These are phyloP conservation scores for Aplochiton taeniatus DNA, from an alignment of 2,797 vertebrate genomes.

Conservation along the genomic window DNA sequence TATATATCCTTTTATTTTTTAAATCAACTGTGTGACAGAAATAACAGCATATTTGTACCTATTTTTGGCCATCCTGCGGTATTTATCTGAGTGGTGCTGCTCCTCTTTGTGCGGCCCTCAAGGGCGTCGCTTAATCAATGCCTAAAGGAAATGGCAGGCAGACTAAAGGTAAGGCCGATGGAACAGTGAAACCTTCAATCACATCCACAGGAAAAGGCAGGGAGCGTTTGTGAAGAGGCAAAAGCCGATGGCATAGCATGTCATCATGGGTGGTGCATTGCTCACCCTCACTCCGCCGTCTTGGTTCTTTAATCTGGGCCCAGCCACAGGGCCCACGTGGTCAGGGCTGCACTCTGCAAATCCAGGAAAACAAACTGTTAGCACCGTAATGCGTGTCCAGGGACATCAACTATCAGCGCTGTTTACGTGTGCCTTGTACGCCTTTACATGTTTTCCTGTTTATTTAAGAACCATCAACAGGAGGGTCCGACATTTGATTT, in stretches of 20 bases:
- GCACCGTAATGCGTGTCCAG: too few species aligned
- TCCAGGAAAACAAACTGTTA: neutral
- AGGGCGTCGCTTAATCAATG: constrained; percentile 72
- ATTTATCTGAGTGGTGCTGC: constrained; percentile 64
- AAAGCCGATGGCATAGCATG: constrained; percentile 11
- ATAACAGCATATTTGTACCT: constrained; percentile 53
- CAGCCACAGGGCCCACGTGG: constrained; percentile 37
- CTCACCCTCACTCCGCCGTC: constrained; percentile 77
- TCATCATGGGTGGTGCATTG: neutral
- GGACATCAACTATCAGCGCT: neutral
- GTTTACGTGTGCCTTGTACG: neutral
- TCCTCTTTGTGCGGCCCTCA: constrained; percentile 59
- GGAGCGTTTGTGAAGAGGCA: neutral
- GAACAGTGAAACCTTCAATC: neutral
- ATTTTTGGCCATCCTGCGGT: constrained; percentile 47
- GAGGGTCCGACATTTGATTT: neutral
- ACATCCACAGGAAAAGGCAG: constrained; percentile 45
- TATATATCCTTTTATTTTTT: neutral
- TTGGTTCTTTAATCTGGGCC: constrained; percentile 65
- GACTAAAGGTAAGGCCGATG: neutral
- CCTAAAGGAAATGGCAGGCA: constrained; percentile 46
- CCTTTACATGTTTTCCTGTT: constrained; percentile 9
- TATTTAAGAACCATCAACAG: neutral
- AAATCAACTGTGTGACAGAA: neutral
- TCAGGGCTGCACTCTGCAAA: constrained; percentile 75